Evolutionary conservation across 2,888 invertebrate genomes (phyloP).

Genomic region (Ypsolopha sequella): DNA sequence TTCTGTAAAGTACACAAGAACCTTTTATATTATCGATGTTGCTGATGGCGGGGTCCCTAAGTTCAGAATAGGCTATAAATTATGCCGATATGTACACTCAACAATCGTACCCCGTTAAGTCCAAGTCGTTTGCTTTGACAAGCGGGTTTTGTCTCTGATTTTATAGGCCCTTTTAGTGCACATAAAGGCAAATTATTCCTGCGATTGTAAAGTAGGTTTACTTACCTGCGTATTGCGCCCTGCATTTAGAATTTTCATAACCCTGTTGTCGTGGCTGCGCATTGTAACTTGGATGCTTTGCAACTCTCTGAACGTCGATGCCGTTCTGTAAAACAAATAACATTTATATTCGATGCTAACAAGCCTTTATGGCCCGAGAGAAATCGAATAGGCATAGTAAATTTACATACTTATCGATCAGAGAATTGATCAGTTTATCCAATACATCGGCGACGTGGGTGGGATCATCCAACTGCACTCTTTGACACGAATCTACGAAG

Average conservation of each 20-base stretch:
- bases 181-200: background rate
- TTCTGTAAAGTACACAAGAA: constrained; percentile 22
- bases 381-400: background rate
- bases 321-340: constrained; percentile 50
- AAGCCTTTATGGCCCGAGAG: background rate
- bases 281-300: constrained; percentile 66
- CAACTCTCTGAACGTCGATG: constrained; percentile 66
- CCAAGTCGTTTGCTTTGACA: background rate
- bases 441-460: constrained; percentile 73
- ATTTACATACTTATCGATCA: constrained; percentile 71
- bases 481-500: constrained; percentile 75
- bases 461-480: constrained; percentile 75
- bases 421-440: constrained; percentile 72
- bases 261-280: constrained; percentile 47
- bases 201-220: background rate
- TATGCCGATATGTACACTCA: too few relatives aligned
- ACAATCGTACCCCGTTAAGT: too few relatives aligned
- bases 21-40: too few relatives aligned
- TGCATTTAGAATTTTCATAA: constrained; percentile 43
- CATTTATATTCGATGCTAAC: background rate
- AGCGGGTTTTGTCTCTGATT: background rate
- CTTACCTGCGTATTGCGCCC: constrained; percentile 41
- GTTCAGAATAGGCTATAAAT: too few relatives aligned
- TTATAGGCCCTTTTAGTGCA: background rate
- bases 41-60: too few relatives aligned